Evolutionary conservation across 2,888 invertebrate genomes (phyloP), one percentile per base, ranked within the genome.

Genomic region (Boloria selene): DNA sequence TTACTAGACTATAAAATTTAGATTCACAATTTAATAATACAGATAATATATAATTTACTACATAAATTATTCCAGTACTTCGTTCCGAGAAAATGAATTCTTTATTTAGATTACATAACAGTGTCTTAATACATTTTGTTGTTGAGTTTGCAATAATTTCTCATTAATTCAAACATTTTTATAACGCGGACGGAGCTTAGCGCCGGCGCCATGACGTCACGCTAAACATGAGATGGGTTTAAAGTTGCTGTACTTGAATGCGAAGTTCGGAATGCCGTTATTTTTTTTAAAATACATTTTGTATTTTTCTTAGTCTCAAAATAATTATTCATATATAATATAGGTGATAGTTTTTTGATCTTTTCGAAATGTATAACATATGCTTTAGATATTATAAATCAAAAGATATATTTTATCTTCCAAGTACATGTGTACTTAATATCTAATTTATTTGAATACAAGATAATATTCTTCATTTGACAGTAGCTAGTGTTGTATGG

Each of bases 201-300:
- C 88, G 89, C 88, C 89, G 89, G 89, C 89, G 89, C 88, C 78
- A 65, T 68, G 82, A 72, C 68, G 69, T 69, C 70, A 70, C 60
- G 42, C 10, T 54, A 67, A 69, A 76, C 74, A 77, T 70, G 73
- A 74, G 67, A 68, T 70, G 65, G 59, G 54, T 70, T 69, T 69
- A 61, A 56, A 61, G 64, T 68, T 61, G 65, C 64, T 38, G 50
- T 59, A 61, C 54, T 44, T 53, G 65, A 70, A 70, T 71, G 70
- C 53, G 42, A 65, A 65, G 50, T 50, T 61, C 31, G 56, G 49
- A 18, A 63, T 55, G 38, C 31, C 49, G 49, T 59, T 49, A 31
- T 47, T 59, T 31, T 31, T 17, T 47, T 49, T 45, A 31, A 16
- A 49, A 16, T 7, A 49, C 14, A 14, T 49, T 7, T 49, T 49